phyloP scores from a whole-genome alignment of 2,113 vertebrate genomes.

The Orcinus orca region DNA sequence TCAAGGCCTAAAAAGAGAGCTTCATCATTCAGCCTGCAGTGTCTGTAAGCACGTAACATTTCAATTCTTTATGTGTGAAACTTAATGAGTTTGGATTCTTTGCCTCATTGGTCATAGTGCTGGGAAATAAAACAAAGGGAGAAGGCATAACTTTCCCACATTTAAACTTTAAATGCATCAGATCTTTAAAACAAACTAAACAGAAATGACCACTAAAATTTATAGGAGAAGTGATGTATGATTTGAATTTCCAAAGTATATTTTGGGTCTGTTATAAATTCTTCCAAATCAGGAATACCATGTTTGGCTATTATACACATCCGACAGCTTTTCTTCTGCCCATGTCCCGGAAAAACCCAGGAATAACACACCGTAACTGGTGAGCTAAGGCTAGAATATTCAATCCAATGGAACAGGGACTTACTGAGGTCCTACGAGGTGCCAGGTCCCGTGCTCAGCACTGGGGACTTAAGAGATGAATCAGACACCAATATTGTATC shows the following conservation, averaged over 20 bases:
- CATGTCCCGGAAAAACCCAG: background rate
- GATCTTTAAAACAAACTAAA: slow-evolving; percentile 81
- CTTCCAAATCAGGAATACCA: background rate
- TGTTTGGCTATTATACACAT: background rate
- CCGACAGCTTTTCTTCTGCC: background rate
- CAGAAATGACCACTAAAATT: slow-evolving; percentile 76
- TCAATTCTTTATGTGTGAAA: slow-evolving; percentile 79
- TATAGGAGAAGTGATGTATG: slow-evolving; percentile 51
- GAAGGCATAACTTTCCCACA: slow-evolving; percentile 67
- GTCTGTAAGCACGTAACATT: slow-evolving; percentile 63
- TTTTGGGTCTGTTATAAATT: slow-evolving; percentile 17
- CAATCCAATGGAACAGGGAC: background rate
- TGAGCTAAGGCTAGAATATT: background rate
- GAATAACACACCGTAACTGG: background rate
- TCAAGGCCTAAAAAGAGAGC: slow-evolving; percentile 68
- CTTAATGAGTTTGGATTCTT: slow-evolving; percentile 83
- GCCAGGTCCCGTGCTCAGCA: background rate
- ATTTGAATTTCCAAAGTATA: slow-evolving; percentile 37
- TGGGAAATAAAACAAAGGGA: slow-evolving; percentile 80
- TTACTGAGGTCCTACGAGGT: background rate
- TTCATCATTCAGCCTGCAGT: slow-evolving; percentile 57
- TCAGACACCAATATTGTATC: background rate
- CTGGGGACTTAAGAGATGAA: background rate
- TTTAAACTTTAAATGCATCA: slow-evolving; percentile 74
- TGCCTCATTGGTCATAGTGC: slow-evolving; percentile 82